phyloP scores from a whole-genome alignment of 2,797 vertebrate genomes.

The Synaphobranchus kaupii region DNA sequence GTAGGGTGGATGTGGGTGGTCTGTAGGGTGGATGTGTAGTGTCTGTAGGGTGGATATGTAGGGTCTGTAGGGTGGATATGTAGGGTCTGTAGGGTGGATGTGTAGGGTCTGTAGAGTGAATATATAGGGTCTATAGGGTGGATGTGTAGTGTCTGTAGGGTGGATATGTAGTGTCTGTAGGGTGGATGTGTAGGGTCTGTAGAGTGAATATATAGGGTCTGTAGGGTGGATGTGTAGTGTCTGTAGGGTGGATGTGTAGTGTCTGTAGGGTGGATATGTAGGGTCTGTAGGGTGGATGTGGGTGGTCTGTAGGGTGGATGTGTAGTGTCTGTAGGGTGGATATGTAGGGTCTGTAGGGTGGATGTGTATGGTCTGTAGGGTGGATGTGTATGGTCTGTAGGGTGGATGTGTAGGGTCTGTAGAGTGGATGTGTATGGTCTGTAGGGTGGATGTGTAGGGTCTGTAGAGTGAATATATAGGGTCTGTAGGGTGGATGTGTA shows the following conservation, averaged over 20 bases:
- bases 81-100: background rate
- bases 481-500: too few relatives aligned
- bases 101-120: too few relatives aligned
- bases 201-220: background rate
- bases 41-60: background rate
- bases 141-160: too few relatives aligned
- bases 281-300: too few relatives aligned
- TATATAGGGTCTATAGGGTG: background rate
- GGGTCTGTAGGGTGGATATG: background rate
- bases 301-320: too few relatives aligned
- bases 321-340: too few relatives aligned
- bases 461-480: too few relatives aligned
- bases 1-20: background rate
- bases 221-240: background rate
- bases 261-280: too few relatives aligned
- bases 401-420: background rate
- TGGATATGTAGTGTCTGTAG: too few relatives aligned
- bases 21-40: too few relatives aligned
- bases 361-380: background rate
- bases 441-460: background rate
- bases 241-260: background rate
- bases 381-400: background rate
- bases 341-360: too few relatives aligned
- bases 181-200: too few relatives aligned
- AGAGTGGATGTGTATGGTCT: background rate